These are phyloP conservation scores for Lampris megalopsis DNA, from an alignment of 2,113 vertebrate genomes.

Conservation along the genomic window DNA sequence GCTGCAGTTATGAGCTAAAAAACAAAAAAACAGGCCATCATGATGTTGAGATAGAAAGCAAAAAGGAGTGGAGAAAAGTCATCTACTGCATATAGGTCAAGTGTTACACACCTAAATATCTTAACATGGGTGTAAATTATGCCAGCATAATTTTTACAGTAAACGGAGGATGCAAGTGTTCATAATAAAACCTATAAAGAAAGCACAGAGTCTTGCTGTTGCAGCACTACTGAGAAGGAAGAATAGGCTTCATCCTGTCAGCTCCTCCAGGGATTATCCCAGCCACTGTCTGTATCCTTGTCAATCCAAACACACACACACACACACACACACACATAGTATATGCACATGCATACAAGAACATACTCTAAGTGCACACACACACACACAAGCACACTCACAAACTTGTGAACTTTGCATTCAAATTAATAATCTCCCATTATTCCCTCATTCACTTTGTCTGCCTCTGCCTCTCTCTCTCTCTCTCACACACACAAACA, in stretches of 20 bases:
- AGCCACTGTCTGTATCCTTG: slow-evolving; percentile 50
- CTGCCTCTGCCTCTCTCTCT: no score
- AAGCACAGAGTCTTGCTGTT: slow-evolving; percentile 18
- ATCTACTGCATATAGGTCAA: not conserved
- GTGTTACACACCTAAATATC: not conserved
- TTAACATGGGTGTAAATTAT: not conserved
- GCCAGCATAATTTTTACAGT: not conserved
- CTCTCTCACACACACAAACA: not conserved
- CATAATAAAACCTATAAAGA: slow-evolving; percentile 2
- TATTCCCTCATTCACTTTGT: no score
- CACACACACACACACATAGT: not conserved
- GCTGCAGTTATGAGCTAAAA: slow-evolving; percentile 10
- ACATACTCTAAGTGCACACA: not conserved
- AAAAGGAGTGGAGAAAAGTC: not conserved
- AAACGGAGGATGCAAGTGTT: slow-evolving; percentile 10
- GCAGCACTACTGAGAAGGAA: slow-evolving; percentile 27
- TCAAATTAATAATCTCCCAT: no score
- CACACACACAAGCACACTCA: slow-evolving; percentile 10
- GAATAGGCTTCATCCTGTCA: slow-evolving; percentile 64
- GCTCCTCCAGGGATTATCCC: slow-evolving; percentile 71
- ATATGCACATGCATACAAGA: not conserved
- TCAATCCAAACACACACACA: slow-evolving; percentile 34
- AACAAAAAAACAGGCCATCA: not conserved
- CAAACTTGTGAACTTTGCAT: not conserved
- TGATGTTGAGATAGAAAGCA: slow-evolving; percentile 1